Percentiles rank a stretch among this genome's conserved stretches.
Evolutionary conservation across 1,140 invertebrate species (phyloP).

Genomic region (Atopsyche davidsoni): DNA sequence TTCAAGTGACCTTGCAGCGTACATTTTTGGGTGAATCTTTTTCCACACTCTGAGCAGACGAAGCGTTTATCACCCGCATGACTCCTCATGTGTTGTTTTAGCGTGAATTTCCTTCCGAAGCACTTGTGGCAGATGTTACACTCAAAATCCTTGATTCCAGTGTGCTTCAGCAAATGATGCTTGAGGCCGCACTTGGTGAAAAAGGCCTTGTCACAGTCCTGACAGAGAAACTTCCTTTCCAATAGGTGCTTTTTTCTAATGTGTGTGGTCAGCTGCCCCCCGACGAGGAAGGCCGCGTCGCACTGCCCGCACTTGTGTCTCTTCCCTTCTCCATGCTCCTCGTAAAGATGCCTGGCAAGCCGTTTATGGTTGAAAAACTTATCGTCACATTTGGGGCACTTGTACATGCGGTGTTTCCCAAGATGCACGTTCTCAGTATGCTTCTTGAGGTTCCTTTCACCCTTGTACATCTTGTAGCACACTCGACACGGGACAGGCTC

Average conservation of each 20-base stretch:
- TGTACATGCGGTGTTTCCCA: too few relatives aligned
- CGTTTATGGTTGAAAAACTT: too few relatives aligned
- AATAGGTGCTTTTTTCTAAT: conserved; percentile 35
- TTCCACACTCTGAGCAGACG: conserved; percentile 38
- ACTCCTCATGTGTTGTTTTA: conserved; percentile 73
- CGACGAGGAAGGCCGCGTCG: conserved; percentile 35
- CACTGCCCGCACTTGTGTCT: conserved; percentile 34
- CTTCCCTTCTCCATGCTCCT: too few relatives aligned
- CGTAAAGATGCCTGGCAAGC: too few relatives aligned
- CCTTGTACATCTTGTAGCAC: too few relatives aligned
- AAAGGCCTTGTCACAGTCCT: conserved; percentile 37
- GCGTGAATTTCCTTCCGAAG: conserved; percentile 35
- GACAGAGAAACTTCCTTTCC: conserved; percentile 36
- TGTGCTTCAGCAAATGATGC: conserved; percentile 47
- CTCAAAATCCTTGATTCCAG: conserved; percentile 43
- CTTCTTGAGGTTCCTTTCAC: too few relatives aligned
- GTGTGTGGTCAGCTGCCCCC: conserved; percentile 33
- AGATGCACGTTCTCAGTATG: too few relatives aligned
- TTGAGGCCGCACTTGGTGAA: conserved; percentile 35
- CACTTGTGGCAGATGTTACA: conserved; percentile 47
- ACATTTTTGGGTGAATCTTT: too few relatives aligned
- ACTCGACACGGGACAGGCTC: too few relatives aligned
- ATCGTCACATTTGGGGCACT: too few relatives aligned
- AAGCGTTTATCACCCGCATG: conserved; percentile 51
- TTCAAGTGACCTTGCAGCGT: too few relatives aligned